phyloP scores from a whole-genome alignment of 1,140 invertebrate species.

The Drosophila teissieri region DNA sequence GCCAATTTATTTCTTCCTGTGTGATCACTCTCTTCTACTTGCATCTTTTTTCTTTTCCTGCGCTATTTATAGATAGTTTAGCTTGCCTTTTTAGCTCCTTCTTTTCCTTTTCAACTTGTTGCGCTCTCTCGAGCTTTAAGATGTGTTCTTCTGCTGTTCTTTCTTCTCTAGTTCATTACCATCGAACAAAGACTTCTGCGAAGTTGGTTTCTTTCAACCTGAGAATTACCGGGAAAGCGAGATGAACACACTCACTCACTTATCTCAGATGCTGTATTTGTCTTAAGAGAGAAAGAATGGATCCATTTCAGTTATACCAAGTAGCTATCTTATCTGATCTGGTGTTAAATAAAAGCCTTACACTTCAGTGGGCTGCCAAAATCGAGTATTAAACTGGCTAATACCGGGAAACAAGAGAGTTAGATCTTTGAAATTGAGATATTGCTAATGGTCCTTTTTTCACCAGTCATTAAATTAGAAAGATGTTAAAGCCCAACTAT shows the following conservation, averaged over 20 bases:
- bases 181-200: slow-evolving; percentile 39
- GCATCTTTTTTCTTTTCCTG: slow-evolving; percentile 4
- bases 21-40: slow-evolving; percentile 18
- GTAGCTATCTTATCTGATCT: slow-evolving; percentile 27
- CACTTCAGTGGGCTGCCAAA: not conserved
- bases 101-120: slow-evolving; percentile 30
- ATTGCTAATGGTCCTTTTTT: not conserved
- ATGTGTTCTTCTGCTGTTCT: slow-evolving; percentile 12
- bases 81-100: slow-evolving; percentile 13
- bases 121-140: slow-evolving; percentile 4
- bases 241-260: slow-evolving; percentile 1
- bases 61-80: slow-evolving; percentile 44
- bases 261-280: slow-evolving; percentile 25
- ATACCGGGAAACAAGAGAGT: slow-evolving; percentile 13
- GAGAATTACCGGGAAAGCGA: slow-evolving; percentile 21
- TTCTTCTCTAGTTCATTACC: slow-evolving; percentile 35
- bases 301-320: not conserved
- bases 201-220: slow-evolving; percentile 20
- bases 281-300: not conserved
- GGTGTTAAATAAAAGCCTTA: slow-evolving; percentile 10
- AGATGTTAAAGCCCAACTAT: not conserved
- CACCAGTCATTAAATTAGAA: not conserved
- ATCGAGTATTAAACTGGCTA: not conserved
- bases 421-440: not conserved
- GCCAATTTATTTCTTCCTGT: not conserved